A percentile compares a stretch with the other conserved stretches of the same genome.
phyloP scores from a whole-genome alignment of 2,797 vertebrate genomes.

The Mus caroli region DNA sequence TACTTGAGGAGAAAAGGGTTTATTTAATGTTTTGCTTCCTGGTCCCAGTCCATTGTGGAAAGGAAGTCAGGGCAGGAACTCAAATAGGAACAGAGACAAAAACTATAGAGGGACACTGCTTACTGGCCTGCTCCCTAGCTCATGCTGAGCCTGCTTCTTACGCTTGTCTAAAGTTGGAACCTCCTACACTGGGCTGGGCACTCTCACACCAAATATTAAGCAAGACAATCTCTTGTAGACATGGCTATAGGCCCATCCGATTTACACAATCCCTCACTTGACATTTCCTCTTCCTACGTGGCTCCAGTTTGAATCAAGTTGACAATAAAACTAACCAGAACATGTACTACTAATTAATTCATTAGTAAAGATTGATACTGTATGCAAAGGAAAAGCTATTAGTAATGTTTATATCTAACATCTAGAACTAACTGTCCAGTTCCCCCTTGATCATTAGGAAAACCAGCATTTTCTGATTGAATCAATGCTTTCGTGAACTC shows the following conservation, averaged over 20 bases:
- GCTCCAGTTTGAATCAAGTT: background rate
- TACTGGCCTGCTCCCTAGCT: background rate
- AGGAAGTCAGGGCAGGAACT: background rate
- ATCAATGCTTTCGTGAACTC: background rate
- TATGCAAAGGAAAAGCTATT: constrained; percentile 17
- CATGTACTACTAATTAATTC: constrained; percentile 10
- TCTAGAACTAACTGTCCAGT: constrained; percentile 22
- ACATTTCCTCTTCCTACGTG: background rate
- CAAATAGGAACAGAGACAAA: background rate
- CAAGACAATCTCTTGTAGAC: background rate
- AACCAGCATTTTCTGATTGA: constrained; percentile 51
- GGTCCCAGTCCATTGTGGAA: background rate
- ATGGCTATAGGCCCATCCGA: background rate
- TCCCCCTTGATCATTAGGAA: constrained; percentile 41
- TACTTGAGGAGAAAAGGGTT: background rate
- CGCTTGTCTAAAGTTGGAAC: background rate
- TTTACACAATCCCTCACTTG: background rate
- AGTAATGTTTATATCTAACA: constrained; percentile 44
- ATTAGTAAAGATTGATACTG: constrained; percentile 20
- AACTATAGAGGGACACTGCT: background rate
- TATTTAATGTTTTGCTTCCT: background rate
- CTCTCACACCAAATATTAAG: background rate
- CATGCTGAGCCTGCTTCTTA: background rate
- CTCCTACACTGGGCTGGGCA: background rate
- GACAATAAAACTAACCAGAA: background rate